These are phyloP conservation scores for Nettapus auritus DNA, from an alignment of 2,113 vertebrate species.

Conservation along the genomic window DNA sequence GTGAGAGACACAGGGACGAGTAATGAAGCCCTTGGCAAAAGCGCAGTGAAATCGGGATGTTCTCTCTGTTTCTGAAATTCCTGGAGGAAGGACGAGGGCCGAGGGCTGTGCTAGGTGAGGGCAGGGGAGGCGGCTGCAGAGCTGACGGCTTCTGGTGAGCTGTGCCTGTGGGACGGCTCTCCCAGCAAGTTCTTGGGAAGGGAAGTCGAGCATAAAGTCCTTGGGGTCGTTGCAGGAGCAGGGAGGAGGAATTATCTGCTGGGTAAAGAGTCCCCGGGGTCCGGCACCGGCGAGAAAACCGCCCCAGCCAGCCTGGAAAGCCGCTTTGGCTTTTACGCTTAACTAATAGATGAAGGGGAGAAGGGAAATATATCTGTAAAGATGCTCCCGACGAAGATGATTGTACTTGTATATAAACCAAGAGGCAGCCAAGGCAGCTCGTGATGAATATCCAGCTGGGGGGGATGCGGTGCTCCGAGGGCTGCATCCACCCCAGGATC, in stretches of 20 bases:
- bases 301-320: neutral
- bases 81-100: neutral
- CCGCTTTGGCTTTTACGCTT: neutral
- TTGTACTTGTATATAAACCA: conserved; percentile 62
- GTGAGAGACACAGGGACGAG: neutral
- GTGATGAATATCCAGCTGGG: conserved; percentile 79
- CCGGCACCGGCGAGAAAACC: neutral
- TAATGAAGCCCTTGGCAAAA: neutral
- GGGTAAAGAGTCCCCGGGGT: neutral
- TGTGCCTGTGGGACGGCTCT: neutral
- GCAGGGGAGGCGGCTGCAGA: no score
- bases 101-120: neutral
- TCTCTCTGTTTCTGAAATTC: neutral
- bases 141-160: neutral
- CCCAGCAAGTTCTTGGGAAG: neutral
- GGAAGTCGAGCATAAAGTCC: neutral
- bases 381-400: conserved; percentile 18
- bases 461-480: conserved; percentile 60
- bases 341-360: conserved; percentile 47
- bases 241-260: neutral
- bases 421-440: conserved; percentile 40
- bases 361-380: conserved; percentile 47
- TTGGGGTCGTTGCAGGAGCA: neutral
- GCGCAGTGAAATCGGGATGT: rapidly evolving
- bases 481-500: conserved; percentile 47